These are phyloP conservation scores for Hystrix cristata DNA, from an alignment of 2,113 vertebrate species.

Conservation along the genomic window DNA sequence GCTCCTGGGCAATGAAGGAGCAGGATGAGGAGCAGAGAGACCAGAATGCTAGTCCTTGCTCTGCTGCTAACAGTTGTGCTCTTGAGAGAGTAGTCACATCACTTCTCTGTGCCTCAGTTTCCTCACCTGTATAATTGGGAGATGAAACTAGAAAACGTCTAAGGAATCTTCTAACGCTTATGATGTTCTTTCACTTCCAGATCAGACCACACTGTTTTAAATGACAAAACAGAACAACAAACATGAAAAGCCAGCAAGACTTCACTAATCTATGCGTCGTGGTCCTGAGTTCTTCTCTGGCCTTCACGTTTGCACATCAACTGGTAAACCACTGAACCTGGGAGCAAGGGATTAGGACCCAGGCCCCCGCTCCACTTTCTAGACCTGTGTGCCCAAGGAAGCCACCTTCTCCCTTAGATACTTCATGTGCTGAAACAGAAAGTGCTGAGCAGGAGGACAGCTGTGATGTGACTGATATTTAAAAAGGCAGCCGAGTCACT, in stretches of 20 bases:
- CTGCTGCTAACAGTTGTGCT: not conserved
- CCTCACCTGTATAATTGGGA: not conserved
- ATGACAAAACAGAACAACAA: not conserved
- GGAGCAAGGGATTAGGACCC: not conserved
- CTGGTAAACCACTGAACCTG: conserved; percentile 7
- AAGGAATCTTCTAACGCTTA: conserved; percentile 24
- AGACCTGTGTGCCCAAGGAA: not conserved
- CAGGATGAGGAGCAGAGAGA: not conserved
- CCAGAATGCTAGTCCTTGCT: not conserved
- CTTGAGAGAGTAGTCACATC: not conserved
- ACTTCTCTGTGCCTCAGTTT: not conserved
- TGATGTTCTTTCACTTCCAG: conserved; percentile 30
- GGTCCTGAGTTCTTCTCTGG: not conserved
- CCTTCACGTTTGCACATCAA: not conserved
- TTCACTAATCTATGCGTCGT: not conserved
- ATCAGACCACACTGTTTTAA: conserved; percentile 6
- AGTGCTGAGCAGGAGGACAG: not conserved
- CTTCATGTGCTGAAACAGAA: conserved; percentile 1
- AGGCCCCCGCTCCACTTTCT: not conserved
- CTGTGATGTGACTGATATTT: not conserved
- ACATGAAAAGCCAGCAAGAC: not conserved
- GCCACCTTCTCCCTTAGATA: not conserved
- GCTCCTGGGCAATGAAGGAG: not conserved
- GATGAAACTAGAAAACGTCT: not conserved
- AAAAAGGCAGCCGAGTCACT: conserved; percentile 29